Percentiles rank a stretch among this genome's conserved stretches.
Conservation (phyloP, 2,113 vertebrate species). For the Mormoops blainvillei region DNA sequence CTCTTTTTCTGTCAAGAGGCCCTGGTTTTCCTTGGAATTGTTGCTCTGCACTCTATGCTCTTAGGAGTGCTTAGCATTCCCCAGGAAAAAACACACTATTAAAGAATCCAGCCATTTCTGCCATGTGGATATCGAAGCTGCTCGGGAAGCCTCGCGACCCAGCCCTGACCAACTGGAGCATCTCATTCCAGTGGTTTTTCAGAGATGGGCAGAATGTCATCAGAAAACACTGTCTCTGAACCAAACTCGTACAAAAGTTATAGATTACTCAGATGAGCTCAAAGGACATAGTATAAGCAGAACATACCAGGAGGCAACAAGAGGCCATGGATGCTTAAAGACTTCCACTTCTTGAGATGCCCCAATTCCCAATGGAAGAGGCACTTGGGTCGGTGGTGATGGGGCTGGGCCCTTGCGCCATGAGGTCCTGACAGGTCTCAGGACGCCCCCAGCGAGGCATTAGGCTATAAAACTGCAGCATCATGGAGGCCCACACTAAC, state of each 20-base stretch:
- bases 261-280: background rate
- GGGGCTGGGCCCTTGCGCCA: background rate
- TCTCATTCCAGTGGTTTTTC: background rate
- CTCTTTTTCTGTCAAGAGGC: background rate
- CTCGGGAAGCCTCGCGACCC: background rate
- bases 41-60: background rate
- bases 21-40: background rate
- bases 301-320: background rate
- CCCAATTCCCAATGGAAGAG: background rate
- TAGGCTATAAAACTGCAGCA: background rate
- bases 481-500: background rate
- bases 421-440: background rate
- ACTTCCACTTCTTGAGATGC: background rate
- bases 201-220: background rate
- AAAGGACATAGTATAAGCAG: background rate
- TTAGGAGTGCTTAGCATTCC: background rate
- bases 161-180: background rate
- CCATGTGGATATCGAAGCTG: background rate
- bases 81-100: background rate
- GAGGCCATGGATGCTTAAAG: background rate
- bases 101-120: background rate
- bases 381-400: background rate
- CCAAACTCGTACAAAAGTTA: background rate
- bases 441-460: background rate
- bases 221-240: conserved; percentile 9